These are phyloP conservation scores for Acanthosepion lycidas DNA, from an alignment of 2,888 invertebrate species.

Conservation along the genomic window DNA sequence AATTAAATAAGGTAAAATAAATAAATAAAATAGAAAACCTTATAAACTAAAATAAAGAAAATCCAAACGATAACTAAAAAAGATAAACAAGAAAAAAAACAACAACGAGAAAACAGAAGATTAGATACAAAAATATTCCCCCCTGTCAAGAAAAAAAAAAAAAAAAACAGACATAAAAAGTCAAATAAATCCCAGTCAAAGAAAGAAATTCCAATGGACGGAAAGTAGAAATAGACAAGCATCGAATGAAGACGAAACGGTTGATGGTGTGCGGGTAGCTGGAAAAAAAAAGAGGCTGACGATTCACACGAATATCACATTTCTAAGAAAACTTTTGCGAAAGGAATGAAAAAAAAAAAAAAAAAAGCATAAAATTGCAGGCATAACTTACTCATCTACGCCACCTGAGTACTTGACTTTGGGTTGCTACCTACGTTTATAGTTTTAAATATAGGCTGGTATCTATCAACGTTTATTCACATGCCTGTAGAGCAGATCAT, in stretches of 20 bases:
- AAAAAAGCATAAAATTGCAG: background rate
- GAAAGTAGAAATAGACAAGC: too few relatives aligned
- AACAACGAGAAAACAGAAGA: too few relatives aligned
- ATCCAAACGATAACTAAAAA: too few relatives aligned
- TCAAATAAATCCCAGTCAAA: too few relatives aligned
- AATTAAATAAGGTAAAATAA: background rate
- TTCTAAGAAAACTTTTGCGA: background rate
- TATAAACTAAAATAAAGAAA: background rate
- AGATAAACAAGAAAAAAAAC: too few relatives aligned
- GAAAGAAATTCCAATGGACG: too few relatives aligned
- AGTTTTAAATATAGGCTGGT: background rate
- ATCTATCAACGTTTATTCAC: background rate
- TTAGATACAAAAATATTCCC: too few relatives aligned
- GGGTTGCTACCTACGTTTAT: background rate
- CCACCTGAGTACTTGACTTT: background rate
- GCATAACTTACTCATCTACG: background rate
- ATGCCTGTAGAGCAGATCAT: too few relatives aligned
- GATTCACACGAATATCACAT: background rate
- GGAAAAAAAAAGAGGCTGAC: background rate
- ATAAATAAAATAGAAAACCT: background rate
- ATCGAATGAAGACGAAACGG: background rate
- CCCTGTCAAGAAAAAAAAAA: too few relatives aligned
- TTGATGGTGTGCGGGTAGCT: background rate
- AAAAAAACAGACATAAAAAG: too few relatives aligned
- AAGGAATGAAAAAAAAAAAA: background rate